These are phyloP conservation scores for Ambastaia sidthimunki DNA, from an alignment of 2,797 vertebrate species.

Conservation along the genomic window DNA sequence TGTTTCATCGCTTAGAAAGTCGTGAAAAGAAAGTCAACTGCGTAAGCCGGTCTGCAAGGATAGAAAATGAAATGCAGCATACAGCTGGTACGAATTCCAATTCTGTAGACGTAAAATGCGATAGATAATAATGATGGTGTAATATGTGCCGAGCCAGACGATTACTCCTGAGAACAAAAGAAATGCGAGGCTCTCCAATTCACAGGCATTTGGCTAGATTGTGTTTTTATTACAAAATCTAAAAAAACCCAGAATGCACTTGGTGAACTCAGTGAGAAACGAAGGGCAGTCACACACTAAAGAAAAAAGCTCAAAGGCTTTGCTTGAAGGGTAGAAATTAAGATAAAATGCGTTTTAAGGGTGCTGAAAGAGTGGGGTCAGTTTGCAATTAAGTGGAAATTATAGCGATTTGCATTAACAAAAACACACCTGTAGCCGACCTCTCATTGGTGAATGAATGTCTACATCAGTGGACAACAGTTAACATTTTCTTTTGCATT, in stretches of 20 bases:
- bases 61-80: slow-evolving; percentile 19
- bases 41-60: background rate
- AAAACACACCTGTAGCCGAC: background rate
- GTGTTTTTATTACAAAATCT: background rate
- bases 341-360: background rate
- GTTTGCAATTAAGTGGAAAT: background rate
- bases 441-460: too few relatives aligned
- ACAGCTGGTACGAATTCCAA: background rate
- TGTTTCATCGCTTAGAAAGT: background rate
- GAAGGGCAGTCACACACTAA: background rate
- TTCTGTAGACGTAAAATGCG: slow-evolving; percentile 9
- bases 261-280: background rate
- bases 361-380: background rate
- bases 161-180: background rate
- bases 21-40: background rate
- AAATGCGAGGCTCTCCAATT: background rate
- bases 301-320: background rate
- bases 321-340: background rate
- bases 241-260: background rate
- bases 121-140: background rate
- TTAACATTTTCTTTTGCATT: background rate
- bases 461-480: too few relatives aligned
- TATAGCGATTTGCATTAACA: background rate
- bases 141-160: background rate
- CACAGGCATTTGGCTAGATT: background rate